Evolutionary conservation across 2,888 invertebrate genomes (phyloP), one percentile per base, ranked within the genome.

Genomic region (Hydropsyche betteni): DNA sequence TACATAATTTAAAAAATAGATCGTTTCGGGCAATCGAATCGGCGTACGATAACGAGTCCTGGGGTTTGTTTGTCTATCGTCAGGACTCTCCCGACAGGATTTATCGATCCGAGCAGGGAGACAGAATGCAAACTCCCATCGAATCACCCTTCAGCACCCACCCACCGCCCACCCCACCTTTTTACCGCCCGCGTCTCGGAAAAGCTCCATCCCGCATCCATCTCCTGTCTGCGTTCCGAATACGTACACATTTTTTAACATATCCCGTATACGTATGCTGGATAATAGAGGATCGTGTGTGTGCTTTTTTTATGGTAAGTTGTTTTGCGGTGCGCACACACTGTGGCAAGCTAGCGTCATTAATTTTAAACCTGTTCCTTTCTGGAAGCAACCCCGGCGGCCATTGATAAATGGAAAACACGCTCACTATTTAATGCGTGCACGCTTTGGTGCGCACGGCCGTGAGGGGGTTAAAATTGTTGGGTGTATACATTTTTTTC

Each of bases 341-440:
- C 44, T 44, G 6, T 36, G 61, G 61, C 24, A 33, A 16, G 33
- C 61, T 33, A 6, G 34, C n/a, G 64, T 36, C 64, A 64, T 64
- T 64, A 64, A 64, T 64, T 64, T 64, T 36, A 64, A 64, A 64
- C 64, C 64, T 64, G 64, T 64, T 64, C 34, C 36, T 64, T 36
- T 64, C 64, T 64, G 64, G 64, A 64, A 64, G 64, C 61, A 12
- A 61, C 61, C 61, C 61, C 61, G 61, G 24, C 64, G 64, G 64
- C 64, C 64, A 64, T 64, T 64, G 64, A 64, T 64, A 64, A 64
- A 64, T 64, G 24, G 64, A 64, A 64, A 64, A 64, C 64, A 64
- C 34, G 64, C 64, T 64, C 64, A 64, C 64, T 36, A 34, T 64
- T 64, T 64, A 64, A 64, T 64, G 64, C 64, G 64, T 64, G 64